phyloP scores from a whole-genome alignment of 2,797 vertebrate genomes.

The Cygnus olor region DNA sequence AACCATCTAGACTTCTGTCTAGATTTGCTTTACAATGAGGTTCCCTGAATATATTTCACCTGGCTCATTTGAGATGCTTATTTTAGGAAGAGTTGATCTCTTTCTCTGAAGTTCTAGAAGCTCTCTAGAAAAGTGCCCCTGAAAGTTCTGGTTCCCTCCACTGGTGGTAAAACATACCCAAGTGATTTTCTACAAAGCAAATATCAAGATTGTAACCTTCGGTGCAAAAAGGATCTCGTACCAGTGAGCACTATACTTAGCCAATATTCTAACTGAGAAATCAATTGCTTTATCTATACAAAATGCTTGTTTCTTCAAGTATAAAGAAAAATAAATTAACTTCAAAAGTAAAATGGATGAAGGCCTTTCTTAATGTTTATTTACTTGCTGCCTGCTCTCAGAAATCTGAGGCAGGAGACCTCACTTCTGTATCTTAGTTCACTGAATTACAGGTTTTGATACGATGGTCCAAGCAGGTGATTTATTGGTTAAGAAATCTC shows the following conservation, averaged over 20 bases:
- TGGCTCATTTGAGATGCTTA: background rate
- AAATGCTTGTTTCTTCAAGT: background rate
- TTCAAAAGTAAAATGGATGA: background rate
- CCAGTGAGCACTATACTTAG: fast-evolving
- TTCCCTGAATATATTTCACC: background rate
- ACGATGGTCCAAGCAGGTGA: background rate
- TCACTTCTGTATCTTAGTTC: background rate
- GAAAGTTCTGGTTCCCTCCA: background rate
- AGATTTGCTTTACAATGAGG: background rate
- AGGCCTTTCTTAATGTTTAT: background rate
- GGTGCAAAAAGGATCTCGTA: background rate
- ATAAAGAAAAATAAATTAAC: background rate
- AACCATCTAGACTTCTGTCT: background rate
- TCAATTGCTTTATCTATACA: background rate
- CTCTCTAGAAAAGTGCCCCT: fast-evolving
- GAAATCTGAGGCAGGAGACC: background rate
- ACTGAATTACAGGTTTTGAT: background rate
- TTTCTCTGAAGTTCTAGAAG: background rate
- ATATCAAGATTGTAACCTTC: background rate
- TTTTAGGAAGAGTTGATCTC: background rate
- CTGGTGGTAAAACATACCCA: background rate
- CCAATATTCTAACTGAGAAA: background rate
- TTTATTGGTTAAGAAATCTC: background rate
- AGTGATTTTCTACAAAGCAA: fast-evolving
- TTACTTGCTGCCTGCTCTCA: background rate